Percentiles rank a stretch among this genome's conserved stretches.
Conservation (phyloP, 2,888 invertebrate genomes). For the Nomada hirtipes region DNA sequence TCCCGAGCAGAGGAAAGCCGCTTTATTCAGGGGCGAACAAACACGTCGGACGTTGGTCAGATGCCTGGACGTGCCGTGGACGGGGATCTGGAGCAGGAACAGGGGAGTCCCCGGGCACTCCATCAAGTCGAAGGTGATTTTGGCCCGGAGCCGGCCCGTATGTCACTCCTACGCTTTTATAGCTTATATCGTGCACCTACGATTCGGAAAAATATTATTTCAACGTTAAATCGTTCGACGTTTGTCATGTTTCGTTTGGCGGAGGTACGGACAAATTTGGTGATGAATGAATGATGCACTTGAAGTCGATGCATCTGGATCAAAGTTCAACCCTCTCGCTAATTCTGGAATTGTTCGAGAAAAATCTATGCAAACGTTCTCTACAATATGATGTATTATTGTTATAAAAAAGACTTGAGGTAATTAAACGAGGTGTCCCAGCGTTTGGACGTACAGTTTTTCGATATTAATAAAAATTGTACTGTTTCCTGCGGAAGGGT, state of each 20-base stretch:
- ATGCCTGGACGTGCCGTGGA: slow-evolving; percentile 48
- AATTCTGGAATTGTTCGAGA: too few species aligned
- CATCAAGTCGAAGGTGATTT: slow-evolving; percentile 81
- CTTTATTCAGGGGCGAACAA: slow-evolving; percentile 81
- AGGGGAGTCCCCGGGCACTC: slow-evolving; percentile 78
- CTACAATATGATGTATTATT: too few species aligned
- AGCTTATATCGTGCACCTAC: slow-evolving; percentile 58
- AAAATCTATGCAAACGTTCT: too few species aligned
- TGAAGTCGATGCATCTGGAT: neutral
- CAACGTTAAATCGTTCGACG: slow-evolving; percentile 15
- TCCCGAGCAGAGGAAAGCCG: slow-evolving; percentile 75
- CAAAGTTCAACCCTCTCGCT: too few species aligned
- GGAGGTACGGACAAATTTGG: too few species aligned
- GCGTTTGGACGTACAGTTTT: too few species aligned
- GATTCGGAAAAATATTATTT: slow-evolving; percentile 51
- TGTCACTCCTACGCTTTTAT: slow-evolving; percentile 78
- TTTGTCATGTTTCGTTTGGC: neutral
- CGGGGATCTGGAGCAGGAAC: slow-evolving; percentile 63
- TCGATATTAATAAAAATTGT: too few species aligned
- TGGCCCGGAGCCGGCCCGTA: slow-evolving; percentile 80
- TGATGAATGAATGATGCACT: neutral
- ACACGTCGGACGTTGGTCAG: slow-evolving; percentile 68
- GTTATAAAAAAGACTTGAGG: too few species aligned
- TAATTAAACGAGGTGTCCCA: too few species aligned
- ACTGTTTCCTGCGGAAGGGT: too few species aligned